phyloP scores from a whole-genome alignment of 2,113 vertebrate genomes.

The Podilymbus podiceps region DNA sequence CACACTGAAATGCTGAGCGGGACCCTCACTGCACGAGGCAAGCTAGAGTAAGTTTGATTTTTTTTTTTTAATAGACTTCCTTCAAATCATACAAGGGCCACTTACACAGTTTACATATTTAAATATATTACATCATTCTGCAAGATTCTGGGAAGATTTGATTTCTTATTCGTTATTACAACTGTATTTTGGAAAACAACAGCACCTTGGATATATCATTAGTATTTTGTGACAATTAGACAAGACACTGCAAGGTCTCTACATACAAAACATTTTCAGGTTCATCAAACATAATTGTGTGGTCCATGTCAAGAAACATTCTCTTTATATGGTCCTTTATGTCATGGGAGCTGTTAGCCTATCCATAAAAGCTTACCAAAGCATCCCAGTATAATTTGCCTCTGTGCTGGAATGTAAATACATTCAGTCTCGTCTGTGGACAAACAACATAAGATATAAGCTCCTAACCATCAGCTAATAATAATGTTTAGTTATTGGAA shows the following conservation, averaged over 20 bases:
- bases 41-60: not conserved
- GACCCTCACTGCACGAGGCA: not conserved
- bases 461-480: not conserved
- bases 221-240: conserved; percentile 44
- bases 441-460: not conserved
- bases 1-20: not conserved
- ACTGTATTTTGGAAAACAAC: not conserved
- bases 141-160: not conserved
- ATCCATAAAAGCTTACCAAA: conserved; percentile 23
- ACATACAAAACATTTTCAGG: not conserved
- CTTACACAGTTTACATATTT: conserved; percentile 38
- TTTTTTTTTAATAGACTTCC: not conserved
- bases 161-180: not conserved
- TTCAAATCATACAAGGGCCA: not conserved
- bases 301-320: not conserved
- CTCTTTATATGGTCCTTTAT: not conserved
- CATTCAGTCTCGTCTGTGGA: not conserved
- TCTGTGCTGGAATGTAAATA: conserved; percentile 31
- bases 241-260: conserved; percentile 16
- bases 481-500: not conserved
- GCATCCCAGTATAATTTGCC: not conserved
- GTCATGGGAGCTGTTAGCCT: not conserved
- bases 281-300: conserved; percentile 41
- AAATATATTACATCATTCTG: conserved; percentile 33
- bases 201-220: conserved; percentile 18